phyloP scores from a whole-genome alignment of 2,797 vertebrate genomes.

The Lutjanus campechanus region DNA sequence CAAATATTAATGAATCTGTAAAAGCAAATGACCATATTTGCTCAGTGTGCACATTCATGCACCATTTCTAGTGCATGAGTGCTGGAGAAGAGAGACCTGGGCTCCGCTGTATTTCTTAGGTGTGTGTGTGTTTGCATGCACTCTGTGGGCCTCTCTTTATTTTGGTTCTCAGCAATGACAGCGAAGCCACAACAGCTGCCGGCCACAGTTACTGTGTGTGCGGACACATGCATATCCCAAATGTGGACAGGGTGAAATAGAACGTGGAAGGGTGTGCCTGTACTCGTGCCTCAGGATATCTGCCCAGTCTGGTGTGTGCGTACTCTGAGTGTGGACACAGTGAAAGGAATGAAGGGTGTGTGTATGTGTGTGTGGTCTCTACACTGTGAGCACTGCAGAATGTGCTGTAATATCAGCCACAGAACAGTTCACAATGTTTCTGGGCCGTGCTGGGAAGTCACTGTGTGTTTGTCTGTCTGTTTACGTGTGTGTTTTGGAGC shows the following conservation, averaged over 20 bases:
- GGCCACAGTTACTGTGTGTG: conserved; percentile 53
- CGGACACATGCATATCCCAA: conserved; percentile 51
- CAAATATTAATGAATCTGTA: conserved; percentile 75
- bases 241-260: conserved; percentile 68
- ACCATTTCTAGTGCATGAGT: conserved; percentile 15
- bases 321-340: conserved; percentile 51
- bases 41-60: conserved; percentile 39
- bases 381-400: conserved; percentile 50
- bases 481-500: conserved; percentile 31
- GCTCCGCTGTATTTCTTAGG: conserved; percentile 28
- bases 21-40: conserved; percentile 70
- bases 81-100: conserved; percentile 29
- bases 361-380: conserved; percentile 40
- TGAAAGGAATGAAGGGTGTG: conserved; percentile 44
- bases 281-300: conserved; percentile 65
- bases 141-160: conserved; percentile 58
- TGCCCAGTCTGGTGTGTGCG: conserved; percentile 54
- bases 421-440: conserved; percentile 54
- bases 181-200: conserved; percentile 78
- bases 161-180: conserved; percentile 71
- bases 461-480: conserved; percentile 41
- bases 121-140: conserved; percentile 43
- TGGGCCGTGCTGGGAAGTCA: conserved; percentile 54
- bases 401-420: conserved; percentile 55
- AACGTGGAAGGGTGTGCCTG: conserved; percentile 73